phyloP scores from a whole-genome alignment of 2,113 vertebrate genomes.

The Myodes glareolus region DNA sequence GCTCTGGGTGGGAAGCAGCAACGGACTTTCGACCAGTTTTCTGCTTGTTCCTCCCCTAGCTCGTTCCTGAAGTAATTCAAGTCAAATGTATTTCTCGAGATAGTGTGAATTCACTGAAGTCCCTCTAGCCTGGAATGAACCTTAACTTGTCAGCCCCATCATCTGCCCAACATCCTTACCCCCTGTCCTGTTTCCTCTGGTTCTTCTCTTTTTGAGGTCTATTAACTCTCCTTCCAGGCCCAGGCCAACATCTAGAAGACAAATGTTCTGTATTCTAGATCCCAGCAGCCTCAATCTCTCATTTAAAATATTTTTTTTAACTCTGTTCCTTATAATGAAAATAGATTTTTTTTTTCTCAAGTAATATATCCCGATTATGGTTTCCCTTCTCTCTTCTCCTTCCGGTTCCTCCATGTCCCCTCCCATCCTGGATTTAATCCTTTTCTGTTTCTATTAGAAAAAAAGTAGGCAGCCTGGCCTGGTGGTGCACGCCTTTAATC shows the following conservation, averaged over 20 bases:
- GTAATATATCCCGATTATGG: not conserved
- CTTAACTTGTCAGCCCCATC: not conserved
- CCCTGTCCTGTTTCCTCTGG: not conserved
- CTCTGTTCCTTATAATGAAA: not conserved
- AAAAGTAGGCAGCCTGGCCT: not conserved
- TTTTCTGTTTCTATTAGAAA: not conserved
- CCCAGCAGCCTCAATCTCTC: not conserved
- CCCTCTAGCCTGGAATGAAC: not conserved
- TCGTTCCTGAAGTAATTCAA: not conserved
- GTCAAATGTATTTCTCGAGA: constrained; percentile 23
- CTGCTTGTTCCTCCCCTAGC: not conserved
- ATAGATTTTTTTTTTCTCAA: not conserved
- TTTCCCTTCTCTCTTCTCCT: not conserved
- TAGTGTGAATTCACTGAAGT: not conserved
- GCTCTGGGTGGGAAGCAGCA: not conserved
- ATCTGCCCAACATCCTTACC: no score
- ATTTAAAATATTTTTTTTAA: not conserved
- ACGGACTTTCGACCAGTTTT: not conserved
- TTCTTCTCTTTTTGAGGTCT: not conserved
- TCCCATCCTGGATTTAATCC: not conserved
- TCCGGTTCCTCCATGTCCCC: not conserved
- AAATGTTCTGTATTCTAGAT: not conserved
- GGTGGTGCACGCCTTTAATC: not conserved
- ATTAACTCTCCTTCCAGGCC: not conserved
- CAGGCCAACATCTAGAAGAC: not conserved